phyloP scores from a whole-genome alignment of 2,113 vertebrate species.

The Nansenia antarctica region DNA sequence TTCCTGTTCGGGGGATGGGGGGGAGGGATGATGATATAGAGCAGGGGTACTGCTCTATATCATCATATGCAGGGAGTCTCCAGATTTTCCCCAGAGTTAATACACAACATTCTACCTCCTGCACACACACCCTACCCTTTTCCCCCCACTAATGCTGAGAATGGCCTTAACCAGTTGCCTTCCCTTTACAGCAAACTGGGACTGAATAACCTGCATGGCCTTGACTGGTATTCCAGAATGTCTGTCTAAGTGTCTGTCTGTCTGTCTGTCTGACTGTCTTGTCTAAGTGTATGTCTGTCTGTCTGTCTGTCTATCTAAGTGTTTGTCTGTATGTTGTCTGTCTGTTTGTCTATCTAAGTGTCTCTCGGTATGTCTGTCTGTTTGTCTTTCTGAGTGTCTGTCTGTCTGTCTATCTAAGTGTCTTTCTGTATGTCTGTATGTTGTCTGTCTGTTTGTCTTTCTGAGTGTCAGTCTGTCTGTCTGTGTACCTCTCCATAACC shows the following conservation, averaged over 20 bases:
- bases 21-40: no score
- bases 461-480: not conserved
- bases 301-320: not conserved
- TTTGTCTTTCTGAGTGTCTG: not conserved
- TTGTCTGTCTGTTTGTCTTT: slow-evolving; percentile 4
- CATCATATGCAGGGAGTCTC: no score
- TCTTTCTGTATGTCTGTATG: not conserved
- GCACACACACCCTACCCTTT: slow-evolving; percentile 27
- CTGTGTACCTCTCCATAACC: not conserved
- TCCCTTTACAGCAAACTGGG: slow-evolving; percentile 36
- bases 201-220: slow-evolving; percentile 54
- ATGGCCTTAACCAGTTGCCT: slow-evolving; percentile 43
- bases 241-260: slow-evolving; percentile 4
- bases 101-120: slow-evolving; percentile 46
- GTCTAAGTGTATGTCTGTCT: not conserved
- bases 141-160: slow-evolving; percentile 51
- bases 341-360: not conserved
- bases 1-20: slow-evolving; percentile 48
- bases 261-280: not conserved
- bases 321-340: not conserved
- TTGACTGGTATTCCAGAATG: slow-evolving; percentile 40
- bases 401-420: no score
- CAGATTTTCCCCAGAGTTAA: slow-evolving; percentile 53
- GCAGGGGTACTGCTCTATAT: slow-evolving; percentile 47
- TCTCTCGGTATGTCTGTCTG: not conserved